phyloP scores from a whole-genome alignment of 1,140 invertebrate species.

The Hycleus phaleratus region DNA sequence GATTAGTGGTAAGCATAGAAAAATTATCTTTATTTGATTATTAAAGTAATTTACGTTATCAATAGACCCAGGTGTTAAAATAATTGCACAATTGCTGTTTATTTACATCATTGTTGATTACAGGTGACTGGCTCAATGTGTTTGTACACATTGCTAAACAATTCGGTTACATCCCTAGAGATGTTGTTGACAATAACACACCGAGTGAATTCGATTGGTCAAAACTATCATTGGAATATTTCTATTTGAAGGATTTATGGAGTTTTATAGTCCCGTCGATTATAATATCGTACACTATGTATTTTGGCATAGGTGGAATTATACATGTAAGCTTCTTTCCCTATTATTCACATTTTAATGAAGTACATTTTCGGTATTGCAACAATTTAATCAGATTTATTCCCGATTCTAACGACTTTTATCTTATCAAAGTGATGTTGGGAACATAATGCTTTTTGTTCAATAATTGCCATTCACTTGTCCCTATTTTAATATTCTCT shows the following conservation, averaged over 20 bases:
- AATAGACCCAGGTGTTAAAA: background rate
- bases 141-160: constrained; percentile 51
- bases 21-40: background rate
- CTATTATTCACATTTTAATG: too few species aligned
- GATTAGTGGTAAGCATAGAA: constrained; percentile 42
- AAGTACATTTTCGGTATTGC: too few species aligned
- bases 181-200: constrained; percentile 9
- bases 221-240: constrained; percentile 36
- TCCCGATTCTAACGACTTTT: too few species aligned
- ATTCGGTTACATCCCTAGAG: constrained; percentile 41
- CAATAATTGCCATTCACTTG: too few species aligned
- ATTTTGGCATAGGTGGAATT: constrained; percentile 55
- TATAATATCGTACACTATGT: constrained; percentile 48
- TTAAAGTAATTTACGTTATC: background rate
- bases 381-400: too few species aligned
- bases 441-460: too few species aligned
- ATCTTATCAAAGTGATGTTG: too few species aligned
- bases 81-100: background rate
- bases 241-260: constrained; percentile 46
- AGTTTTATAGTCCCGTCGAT: constrained; percentile 44
- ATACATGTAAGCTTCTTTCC: constrained; percentile 50
- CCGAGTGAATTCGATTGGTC: constrained; percentile 11
- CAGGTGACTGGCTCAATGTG: constrained; percentile 58
- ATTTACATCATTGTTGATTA: constrained; percentile 14
- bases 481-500: too few species aligned